Evolutionary conservation across 2,888 invertebrate species (phyloP), one percentile per base, ranked within the genome.

Genomic region (Nemotelus nigrinus): DNA sequence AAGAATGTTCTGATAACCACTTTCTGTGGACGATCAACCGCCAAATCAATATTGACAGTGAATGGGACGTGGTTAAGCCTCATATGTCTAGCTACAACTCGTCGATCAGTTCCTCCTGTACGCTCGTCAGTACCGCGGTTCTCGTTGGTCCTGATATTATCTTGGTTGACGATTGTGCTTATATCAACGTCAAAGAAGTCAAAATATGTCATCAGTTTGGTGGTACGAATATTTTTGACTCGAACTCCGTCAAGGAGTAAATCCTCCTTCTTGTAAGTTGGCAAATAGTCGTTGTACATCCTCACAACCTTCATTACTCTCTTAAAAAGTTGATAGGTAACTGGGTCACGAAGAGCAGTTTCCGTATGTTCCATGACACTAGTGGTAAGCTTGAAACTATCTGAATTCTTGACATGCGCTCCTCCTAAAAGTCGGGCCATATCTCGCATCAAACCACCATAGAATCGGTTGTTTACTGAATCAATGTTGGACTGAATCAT

Each of bases 51-150:
- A 78, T 88, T 89, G 80, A 92, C 89, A 76, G 87, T 88, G 89
- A 93, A 94, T 2, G 90, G 89, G 80, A 92, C 90, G 87, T 93
- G 92, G 86, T 92, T 92, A 53, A 94, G 87, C 81, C 94, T 92
- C 81, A 90, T 89, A 84, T 93, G 93, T 70, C 91, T 90, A 7
- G 91, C 90, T 81, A 90, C 87, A 44, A 76, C 47, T 2, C 48
- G 4, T 2, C 45, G 55, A n/a, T 67, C 67, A 10, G 45, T 44
- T 8, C 4, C 60, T 7, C 47, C 72, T 3, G 25, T 25, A 5
- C 63, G 74, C 39, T 60, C 74, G 25, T 48, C 63, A 39, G 5
- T 41, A 4, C 2, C 41, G 43, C 55, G 2, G n/a, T 7, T n/a
- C 4, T 58, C 43, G 7, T n/a, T 41, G 3, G 1, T 5, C n/a